Evolutionary conservation across 2,888 invertebrate genomes (phyloP).

Genomic region (Plagiodera versicolora): DNA sequence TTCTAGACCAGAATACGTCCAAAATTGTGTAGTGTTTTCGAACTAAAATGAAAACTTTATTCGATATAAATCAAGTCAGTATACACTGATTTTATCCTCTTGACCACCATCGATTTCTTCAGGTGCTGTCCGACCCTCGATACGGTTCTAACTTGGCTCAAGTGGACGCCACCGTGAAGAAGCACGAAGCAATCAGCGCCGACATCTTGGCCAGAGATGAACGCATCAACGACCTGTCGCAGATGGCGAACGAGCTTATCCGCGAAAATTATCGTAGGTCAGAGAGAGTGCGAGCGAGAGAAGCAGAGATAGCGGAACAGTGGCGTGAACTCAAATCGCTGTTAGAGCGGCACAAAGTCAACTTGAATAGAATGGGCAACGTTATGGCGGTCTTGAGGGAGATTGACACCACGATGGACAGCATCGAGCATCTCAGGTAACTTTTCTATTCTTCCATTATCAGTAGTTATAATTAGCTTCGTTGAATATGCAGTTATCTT

Average conservation of each 20-base stretch:
- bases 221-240: conserved; percentile 89
- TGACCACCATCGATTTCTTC: too few relatives aligned
- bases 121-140: conserved; percentile 88
- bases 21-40: too few relatives aligned
- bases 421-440: conserved; percentile 78
- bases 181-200: conserved; percentile 97
- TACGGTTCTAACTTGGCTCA: conserved; percentile 89
- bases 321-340: conserved; percentile 86
- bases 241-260: conserved; percentile 91
- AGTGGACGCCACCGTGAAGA: conserved; percentile 96
- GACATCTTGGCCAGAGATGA: conserved; percentile 94
- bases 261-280: conserved; percentile 90
- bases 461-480: too few relatives aligned
- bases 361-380: conserved; percentile 76
- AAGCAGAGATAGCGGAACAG: conserved; percentile 73
- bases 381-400: conserved; percentile 89
- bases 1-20: too few relatives aligned
- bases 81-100: too few relatives aligned
- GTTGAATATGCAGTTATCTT: too few relatives aligned
- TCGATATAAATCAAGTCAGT: too few relatives aligned
- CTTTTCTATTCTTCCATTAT: too few relatives aligned
- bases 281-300: conserved; percentile 68
- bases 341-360: conserved; percentile 79
- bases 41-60: too few relatives aligned
- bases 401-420: conserved; percentile 84